phyloP scores from a whole-genome alignment of 2,113 vertebrate genomes.

The Melozone crissalis region DNA sequence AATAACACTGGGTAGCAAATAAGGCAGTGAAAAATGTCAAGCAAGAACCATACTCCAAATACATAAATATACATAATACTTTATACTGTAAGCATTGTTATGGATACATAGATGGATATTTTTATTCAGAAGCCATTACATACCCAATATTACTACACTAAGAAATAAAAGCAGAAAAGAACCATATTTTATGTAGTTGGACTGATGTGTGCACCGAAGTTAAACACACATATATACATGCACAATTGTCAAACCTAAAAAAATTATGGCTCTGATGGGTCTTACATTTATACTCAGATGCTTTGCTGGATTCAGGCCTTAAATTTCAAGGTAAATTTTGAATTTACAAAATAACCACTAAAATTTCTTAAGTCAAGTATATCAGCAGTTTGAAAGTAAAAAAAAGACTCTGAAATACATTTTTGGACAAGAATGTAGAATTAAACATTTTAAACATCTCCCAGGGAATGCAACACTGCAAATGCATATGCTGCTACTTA shows the following conservation, averaged over 20 bases:
- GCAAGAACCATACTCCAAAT: neutral
- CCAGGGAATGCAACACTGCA: neutral
- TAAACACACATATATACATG: neutral
- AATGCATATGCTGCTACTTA: neutral
- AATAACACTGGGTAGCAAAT: neutral
- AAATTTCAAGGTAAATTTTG: neutral
- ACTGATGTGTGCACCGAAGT: neutral
- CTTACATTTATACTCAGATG: neutral
- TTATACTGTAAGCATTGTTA: neutral
- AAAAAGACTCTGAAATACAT: neutral
- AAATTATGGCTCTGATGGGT: neutral
- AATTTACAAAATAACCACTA: neutral
- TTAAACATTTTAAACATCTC: neutral
- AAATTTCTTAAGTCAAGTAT: neutral
- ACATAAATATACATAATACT: neutral
- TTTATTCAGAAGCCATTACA: neutral
- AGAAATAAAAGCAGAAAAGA: neutral
- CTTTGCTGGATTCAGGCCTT: neutral
- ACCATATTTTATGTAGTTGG: neutral
- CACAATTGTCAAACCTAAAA: neutral
- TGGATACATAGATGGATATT: neutral
- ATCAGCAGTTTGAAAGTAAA: neutral
- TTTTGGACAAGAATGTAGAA: neutral
- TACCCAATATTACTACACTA: neutral
- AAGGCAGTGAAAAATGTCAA: neutral